Conservation (phyloP, 2,888 invertebrate species). For the Lasius platythorax region DNA sequence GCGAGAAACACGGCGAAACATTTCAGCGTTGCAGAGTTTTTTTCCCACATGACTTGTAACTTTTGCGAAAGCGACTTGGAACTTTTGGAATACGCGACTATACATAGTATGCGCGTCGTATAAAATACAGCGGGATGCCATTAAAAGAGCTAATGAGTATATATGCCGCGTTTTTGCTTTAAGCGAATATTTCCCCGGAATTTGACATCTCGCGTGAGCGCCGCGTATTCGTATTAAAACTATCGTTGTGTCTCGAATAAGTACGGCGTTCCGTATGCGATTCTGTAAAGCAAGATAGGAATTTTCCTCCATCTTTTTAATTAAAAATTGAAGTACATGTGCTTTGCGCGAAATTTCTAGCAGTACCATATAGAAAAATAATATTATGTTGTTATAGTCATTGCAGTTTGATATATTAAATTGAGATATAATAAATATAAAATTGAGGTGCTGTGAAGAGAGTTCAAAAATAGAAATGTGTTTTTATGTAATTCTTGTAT, state of each 20-base stretch:
- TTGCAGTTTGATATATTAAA: background rate
- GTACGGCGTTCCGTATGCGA: background rate
- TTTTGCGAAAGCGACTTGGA: constrained; percentile 53
- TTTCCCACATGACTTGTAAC: constrained; percentile 63
- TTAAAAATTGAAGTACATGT: constrained; percentile 4
- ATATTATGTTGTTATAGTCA: background rate
- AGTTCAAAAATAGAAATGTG: background rate
- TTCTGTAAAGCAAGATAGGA: background rate
- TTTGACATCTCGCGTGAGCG: constrained; percentile 32
- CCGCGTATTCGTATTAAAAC: background rate
- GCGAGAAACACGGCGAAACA: constrained; percentile 27
- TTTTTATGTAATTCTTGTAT: background rate
- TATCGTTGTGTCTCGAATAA: constrained; percentile 10
- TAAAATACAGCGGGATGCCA: constrained; percentile 44
- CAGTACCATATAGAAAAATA: background rate
- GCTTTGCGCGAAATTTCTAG: background rate
- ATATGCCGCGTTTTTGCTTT: constrained; percentile 37
- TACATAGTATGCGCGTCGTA: background rate
- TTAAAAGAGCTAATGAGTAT: constrained; percentile 55
- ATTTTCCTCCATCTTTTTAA: background rate
- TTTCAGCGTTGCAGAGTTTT: constrained; percentile 44
- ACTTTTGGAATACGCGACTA: constrained; percentile 20
- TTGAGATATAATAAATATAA: background rate
- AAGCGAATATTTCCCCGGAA: constrained; percentile 36
- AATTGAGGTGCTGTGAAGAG: background rate